These are phyloP conservation scores for Xenopus petersii DNA, from an alignment of 2,797 vertebrate species.

Conservation along the genomic window DNA sequence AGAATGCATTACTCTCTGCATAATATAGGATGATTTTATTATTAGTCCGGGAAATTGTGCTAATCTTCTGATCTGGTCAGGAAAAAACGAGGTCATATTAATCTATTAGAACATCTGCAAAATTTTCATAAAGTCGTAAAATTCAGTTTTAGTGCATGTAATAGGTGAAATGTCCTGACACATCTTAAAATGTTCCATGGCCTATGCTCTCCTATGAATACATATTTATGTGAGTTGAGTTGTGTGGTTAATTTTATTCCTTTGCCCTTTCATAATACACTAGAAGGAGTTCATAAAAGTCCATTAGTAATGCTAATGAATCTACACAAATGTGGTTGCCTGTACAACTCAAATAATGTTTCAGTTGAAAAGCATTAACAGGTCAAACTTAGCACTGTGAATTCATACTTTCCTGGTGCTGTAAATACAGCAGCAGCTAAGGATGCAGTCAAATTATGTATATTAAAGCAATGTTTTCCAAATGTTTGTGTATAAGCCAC, in stretches of 20 bases:
- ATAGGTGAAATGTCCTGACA: constrained; percentile 43
- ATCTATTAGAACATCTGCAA: constrained; percentile 48
- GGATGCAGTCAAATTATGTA: no score
- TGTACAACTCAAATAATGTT: constrained; percentile 46
- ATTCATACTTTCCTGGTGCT: not conserved
- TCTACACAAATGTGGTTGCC: constrained; percentile 42
- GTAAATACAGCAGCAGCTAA: no score
- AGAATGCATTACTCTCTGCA: constrained; percentile 36
- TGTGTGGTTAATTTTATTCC: constrained; percentile 36
- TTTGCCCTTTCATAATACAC: constrained; percentile 32
- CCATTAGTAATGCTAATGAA: constrained; percentile 38
- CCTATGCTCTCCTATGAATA: constrained; percentile 20
- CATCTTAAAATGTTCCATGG: constrained; percentile 45
- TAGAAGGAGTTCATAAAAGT: constrained; percentile 43
- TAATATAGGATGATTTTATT: constrained; percentile 50
- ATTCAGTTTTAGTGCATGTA: constrained; percentile 25
- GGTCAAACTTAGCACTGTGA: constrained; percentile 31
- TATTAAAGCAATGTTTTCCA: not conserved
- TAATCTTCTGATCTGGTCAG: constrained; percentile 49
- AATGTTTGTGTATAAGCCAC: not conserved
- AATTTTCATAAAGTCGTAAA: constrained; percentile 45
- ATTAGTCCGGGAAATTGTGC: constrained; percentile 46
- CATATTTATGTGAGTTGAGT: constrained; percentile 35
- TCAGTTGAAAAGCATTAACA: constrained; percentile 37
- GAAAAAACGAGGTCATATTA: constrained; percentile 44